Conservation (phyloP, 2,113 vertebrate genomes). For the Xiphophorus hellerii region DNA sequence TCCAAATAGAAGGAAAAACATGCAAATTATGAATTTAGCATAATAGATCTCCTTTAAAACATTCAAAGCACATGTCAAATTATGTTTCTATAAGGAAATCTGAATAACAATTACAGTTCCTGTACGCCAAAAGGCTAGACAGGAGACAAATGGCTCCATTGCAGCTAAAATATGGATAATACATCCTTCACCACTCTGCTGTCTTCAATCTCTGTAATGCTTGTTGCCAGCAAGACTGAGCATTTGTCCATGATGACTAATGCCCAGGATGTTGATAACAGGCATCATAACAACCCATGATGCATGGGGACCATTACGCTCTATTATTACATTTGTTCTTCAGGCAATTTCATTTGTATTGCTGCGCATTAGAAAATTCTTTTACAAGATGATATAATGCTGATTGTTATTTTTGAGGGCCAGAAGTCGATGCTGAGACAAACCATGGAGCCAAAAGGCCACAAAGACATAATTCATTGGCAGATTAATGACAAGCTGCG, state of each 20-base stretch:
- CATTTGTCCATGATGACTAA: slow-evolving; percentile 64
- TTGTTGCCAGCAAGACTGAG: slow-evolving; percentile 45
- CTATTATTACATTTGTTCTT: slow-evolving; percentile 55
- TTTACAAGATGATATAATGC: slow-evolving; percentile 19
- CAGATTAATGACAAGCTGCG: slow-evolving; percentile 10
- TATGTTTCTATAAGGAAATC: not conserved
- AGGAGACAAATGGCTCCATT: slow-evolving; percentile 34
- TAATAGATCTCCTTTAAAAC: not conserved
- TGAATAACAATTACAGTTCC: slow-evolving; percentile 25
- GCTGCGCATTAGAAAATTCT: slow-evolving; percentile 28
- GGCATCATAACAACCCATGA: slow-evolving; percentile 51
- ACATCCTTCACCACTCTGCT: slow-evolving; percentile 31
- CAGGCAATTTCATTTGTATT: slow-evolving; percentile 31
- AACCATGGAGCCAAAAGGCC: not conserved
- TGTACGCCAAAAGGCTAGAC: slow-evolving; percentile 9
- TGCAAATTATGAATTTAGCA: no score
- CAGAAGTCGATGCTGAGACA: slow-evolving; percentile 9
- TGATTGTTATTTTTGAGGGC: slow-evolving; percentile 32
- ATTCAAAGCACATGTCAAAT: slow-evolving; percentile 9
- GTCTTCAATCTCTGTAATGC: slow-evolving; percentile 45
- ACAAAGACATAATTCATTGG: slow-evolving; percentile 9
- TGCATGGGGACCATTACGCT: slow-evolving; percentile 50
- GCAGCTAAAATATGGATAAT: slow-evolving; percentile 36
- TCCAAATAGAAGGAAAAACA: no score
- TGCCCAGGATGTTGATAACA: slow-evolving; percentile 54